phyloP scores from a whole-genome alignment of 2,797 vertebrate genomes.

The Hypotaenidia okinawae region DNA sequence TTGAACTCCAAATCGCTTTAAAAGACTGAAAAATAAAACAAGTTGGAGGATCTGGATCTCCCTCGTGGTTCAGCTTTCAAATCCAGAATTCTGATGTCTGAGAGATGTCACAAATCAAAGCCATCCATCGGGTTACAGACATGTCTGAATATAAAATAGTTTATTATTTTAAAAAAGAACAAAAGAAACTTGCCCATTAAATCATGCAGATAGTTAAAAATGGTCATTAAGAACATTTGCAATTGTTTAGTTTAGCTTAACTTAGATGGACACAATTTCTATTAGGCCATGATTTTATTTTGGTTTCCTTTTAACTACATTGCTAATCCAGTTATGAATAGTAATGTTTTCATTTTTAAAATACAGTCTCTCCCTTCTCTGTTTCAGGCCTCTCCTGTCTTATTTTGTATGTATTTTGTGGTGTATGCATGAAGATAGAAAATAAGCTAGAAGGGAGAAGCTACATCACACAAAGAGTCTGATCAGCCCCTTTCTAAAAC shows the following conservation, averaged over 20 bases:
- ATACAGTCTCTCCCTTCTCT: background rate
- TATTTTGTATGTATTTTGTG: background rate
- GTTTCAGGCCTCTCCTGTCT: background rate
- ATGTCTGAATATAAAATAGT: background rate
- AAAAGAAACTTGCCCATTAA: background rate
- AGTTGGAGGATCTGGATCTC: background rate
- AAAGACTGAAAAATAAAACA: background rate
- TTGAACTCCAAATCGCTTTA: background rate
- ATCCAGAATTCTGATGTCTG: background rate
- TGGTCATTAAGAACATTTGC: background rate
- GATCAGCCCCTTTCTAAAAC: background rate
- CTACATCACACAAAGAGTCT: background rate
- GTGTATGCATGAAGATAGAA: background rate
- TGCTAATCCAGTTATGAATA: background rate
- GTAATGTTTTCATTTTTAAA: background rate
- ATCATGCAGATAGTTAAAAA: background rate
- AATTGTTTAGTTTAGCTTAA: slow-evolving; percentile 1
- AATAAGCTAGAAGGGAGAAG: background rate
- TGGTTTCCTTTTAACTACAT: background rate
- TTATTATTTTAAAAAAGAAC: background rate
- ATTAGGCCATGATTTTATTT: background rate
- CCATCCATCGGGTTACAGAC: background rate
- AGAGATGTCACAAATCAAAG: background rate
- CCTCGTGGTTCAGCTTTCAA: background rate
- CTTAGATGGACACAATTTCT: background rate